Conservation (phyloP, 64 coral and sea anemone species). For the Cladopsammia gracilis region DNA sequence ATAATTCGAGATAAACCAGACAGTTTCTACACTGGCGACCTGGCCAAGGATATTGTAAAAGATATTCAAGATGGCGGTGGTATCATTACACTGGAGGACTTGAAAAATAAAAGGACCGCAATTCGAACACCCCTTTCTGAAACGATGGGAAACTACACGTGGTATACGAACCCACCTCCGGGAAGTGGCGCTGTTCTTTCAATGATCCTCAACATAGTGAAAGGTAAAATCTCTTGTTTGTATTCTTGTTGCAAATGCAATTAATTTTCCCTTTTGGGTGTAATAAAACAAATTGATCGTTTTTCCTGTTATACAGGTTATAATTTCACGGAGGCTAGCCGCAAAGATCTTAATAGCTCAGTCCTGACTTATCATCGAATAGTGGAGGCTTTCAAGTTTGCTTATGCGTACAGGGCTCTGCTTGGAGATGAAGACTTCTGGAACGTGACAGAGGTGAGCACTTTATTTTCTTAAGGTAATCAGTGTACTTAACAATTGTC, state of each 20-base stretch:
- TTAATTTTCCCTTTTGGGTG: too few relatives aligned
- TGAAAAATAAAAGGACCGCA: slow-evolving; percentile 56
- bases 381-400: slow-evolving; percentile 87
- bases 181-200: slow-evolving; percentile 75
- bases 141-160: slow-evolving; percentile 34
- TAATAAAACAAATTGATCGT: too few relatives aligned
- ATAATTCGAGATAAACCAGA: slow-evolving; percentile 85
- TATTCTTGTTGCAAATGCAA: too few relatives aligned
- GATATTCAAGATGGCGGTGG: slow-evolving; percentile 65
- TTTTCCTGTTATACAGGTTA: slow-evolving; percentile 54
- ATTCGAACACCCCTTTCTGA: slow-evolving; percentile 47
- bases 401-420: slow-evolving; percentile 71
- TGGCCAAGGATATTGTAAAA: slow-evolving; percentile 76
- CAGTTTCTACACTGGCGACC: slow-evolving; percentile 77
- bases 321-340: slow-evolving; percentile 69
- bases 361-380: slow-evolving; percentile 82
- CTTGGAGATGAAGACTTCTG: slow-evolving; percentile 67
- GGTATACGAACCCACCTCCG: slow-evolving; percentile 75
- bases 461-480: neutral
- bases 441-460: slow-evolving; percentile 13
- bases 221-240: slow-evolving; percentile 62
- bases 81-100: slow-evolving; percentile 71
- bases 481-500: too few relatives aligned
- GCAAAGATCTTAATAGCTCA: slow-evolving; percentile 64
- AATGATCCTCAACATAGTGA: slow-evolving; percentile 87